Evolutionary conservation across 2,113 vertebrate genomes (phyloP).

Genomic region (Hystrix brachyura): DNA sequence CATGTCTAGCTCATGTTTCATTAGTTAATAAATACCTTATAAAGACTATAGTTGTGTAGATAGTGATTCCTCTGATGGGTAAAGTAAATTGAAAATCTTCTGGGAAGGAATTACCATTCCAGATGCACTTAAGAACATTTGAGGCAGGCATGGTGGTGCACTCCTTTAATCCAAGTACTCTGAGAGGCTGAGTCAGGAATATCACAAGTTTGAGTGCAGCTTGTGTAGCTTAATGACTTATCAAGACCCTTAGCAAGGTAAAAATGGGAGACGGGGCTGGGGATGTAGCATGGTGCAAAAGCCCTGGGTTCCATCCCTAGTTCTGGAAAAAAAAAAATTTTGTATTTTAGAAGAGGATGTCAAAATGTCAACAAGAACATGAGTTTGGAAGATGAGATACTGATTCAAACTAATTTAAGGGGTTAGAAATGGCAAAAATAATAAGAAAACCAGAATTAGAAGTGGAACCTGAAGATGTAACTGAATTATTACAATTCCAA

Average conservation of each 20-base stretch:
- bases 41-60: neutral
- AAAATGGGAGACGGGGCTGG: neutral
- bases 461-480: neutral
- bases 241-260: too few relatives aligned
- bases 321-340: neutral
- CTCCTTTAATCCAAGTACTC: neutral
- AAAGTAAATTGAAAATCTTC: neutral
- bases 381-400: neutral
- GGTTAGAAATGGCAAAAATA: neutral
- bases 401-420: neutral
- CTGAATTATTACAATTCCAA: neutral
- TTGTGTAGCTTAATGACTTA: neutral
- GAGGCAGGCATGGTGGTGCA: neutral
- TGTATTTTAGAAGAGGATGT: neutral
- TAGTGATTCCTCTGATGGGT: neutral
- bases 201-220: neutral
- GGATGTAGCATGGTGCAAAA: neutral
- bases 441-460: neutral
- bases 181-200: neutral
- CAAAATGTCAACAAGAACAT: neutral
- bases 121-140: neutral
- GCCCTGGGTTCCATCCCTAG: neutral
- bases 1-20: neutral
- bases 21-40: neutral
- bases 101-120: neutral